A percentile compares a stretch with the other conserved stretches of the same genome.
Conservation (phyloP, 1,140 invertebrate species). For the Drosophila setifemur region DNA sequence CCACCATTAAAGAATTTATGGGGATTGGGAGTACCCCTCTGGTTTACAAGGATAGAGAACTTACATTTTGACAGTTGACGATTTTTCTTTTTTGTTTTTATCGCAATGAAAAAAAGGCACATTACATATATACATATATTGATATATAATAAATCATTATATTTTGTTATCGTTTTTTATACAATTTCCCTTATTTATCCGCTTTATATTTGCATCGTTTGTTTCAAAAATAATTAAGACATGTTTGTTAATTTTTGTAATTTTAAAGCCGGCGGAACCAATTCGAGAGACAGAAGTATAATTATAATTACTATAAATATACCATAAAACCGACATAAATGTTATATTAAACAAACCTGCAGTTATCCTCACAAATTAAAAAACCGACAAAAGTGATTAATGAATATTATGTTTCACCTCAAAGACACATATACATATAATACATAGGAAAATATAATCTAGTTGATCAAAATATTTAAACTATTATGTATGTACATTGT, state of each 20-base stretch:
- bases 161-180: conserved; percentile 11
- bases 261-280: conserved; percentile 87
- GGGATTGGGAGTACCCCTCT: too few species aligned
- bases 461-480: too few species aligned
- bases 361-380: conserved; percentile 19
- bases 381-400: too few species aligned
- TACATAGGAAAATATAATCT: too few species aligned
- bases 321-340: conserved; percentile 53
- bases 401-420: too few species aligned
- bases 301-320: conserved; percentile 73
- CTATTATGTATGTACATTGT: too few species aligned
- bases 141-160: not conserved
- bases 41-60: too few species aligned
- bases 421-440: too few species aligned
- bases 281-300: conserved; percentile 88
- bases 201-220: conserved; percentile 51
- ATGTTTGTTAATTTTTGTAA: conserved; percentile 82
- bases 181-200: conserved; percentile 31
- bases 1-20: too few species aligned
- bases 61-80: not conserved
- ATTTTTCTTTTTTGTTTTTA: not conserved
- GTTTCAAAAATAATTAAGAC: conserved; percentile 65
- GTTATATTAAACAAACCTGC: conserved; percentile 39
- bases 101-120: not conserved
- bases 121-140: not conserved